Evolutionary conservation across 2,113 vertebrate species (phyloP), one percentile per base, ranked within the genome.

Genomic region (Anthoscopus minutus): DNA sequence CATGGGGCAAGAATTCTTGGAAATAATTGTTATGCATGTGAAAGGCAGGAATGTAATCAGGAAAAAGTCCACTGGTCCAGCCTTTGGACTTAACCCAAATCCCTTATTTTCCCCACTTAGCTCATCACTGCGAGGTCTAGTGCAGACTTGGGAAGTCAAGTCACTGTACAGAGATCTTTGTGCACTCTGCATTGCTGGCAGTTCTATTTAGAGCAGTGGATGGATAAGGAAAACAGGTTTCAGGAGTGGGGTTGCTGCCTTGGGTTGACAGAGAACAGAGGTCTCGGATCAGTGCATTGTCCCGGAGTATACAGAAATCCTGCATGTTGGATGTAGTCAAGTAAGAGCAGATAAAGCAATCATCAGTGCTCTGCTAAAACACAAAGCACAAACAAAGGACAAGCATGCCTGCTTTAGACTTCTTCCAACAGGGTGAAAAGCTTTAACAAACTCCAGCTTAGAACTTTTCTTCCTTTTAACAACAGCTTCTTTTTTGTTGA

Each of bases 261-360:
- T 3, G 4, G 11, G 9, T 19, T 78, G 21, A 50, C 10, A 25
- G 37, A 62, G 69, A 14, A 67, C 40, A 66, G 61, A 66, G 28
- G 25, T 62, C 28, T 62, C 1, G 1, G 25, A 38, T 0, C 4
- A 27, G 33, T 58, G 70, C 44, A 51, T 50, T 2, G 2, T 77
- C 44, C 44, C 19, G 0, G 1, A 31, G 40, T 22, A 54, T 24
- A 21, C 0, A 54, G 47, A 67, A 27, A 84, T 74, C 18, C 81
- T 74, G 69, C 48, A 56, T 7, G 2, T 1, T 4, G 48, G 47
- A 44, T 1, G 1, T 5, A 50, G 35, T 67, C 50, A 77, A 80
- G 2, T 62, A 60, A 57, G 33, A 84, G 74, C 3, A 2, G 65
- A 92, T 54, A 38, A 54, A 61, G 15, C 7, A 66, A 71, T 60